Evolutionary conservation across 2,113 vertebrate genomes (phyloP).

Genomic region (Passer domesticus): DNA sequence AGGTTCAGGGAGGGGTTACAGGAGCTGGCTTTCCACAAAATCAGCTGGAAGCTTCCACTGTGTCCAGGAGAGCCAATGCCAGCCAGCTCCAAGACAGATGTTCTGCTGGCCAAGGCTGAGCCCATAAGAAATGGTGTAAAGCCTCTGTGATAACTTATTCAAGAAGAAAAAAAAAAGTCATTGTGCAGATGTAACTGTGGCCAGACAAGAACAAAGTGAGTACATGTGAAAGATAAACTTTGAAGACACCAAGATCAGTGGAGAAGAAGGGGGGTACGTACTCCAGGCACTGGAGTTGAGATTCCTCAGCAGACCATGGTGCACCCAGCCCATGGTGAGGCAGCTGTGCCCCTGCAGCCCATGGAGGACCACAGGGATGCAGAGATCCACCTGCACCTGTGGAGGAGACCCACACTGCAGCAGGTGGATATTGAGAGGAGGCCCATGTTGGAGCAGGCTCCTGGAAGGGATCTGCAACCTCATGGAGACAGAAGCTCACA

Average conservation of each 20-base stretch:
- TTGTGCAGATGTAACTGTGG: fast-evolving
- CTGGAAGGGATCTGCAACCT: background rate
- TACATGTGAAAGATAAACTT: background rate
- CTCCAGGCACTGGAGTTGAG: background rate
- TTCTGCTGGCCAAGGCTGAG: background rate
- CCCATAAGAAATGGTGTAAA: background rate
- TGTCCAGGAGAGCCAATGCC: background rate
- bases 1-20: background rate
- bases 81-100: background rate
- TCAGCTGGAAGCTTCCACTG: background rate
- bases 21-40: background rate
- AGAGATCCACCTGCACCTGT: background rate
- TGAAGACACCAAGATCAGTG: background rate
- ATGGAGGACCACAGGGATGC: background rate
- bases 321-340: background rate
- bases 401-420: background rate
- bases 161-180: background rate
- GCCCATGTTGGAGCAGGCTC: background rate
- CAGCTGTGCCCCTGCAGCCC: background rate
- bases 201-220: background rate
- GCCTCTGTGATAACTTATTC: background rate
- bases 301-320: background rate
- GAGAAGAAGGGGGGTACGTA: background rate
- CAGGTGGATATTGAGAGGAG: background rate
- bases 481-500: background rate